phyloP scores from a whole-genome alignment of 2,888 invertebrate species.

The Amphipyra berbera region DNA sequence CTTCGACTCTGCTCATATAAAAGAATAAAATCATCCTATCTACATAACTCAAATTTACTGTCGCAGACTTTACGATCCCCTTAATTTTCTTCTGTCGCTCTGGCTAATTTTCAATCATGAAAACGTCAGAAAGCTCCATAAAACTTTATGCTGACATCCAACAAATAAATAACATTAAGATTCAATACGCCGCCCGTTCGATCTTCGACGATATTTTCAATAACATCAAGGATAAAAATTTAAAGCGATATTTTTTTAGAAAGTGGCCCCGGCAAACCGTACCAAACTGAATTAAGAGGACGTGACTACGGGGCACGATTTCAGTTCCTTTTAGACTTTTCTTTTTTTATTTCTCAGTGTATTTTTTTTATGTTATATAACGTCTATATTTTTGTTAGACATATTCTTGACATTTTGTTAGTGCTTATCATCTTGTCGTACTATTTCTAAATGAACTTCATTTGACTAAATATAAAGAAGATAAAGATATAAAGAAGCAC shows the following conservation, averaged over 20 bases:
- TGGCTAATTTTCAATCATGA: constrained; percentile 52
- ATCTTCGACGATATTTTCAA: constrained; percentile 59
- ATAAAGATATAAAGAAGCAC: too few relatives aligned
- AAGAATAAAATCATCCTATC: constrained; percentile 13
- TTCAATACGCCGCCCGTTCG: constrained; percentile 30
- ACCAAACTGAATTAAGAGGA: constrained; percentile 73
- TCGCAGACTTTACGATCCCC: constrained; percentile 35
- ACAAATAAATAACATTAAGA: constrained; percentile 45
- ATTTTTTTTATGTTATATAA: constrained; percentile 53
- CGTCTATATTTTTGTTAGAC: constrained; percentile 31
- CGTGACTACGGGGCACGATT: constrained; percentile 77
- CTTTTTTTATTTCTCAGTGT: constrained; percentile 62
- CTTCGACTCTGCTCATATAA: constrained; percentile 8
- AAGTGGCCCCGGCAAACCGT: constrained; percentile 71
- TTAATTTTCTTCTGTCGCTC: constrained; percentile 33
- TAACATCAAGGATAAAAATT: constrained; percentile 54
- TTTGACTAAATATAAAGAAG: too few relatives aligned
- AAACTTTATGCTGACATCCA: constrained; percentile 35
- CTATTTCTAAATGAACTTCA: constrained; percentile 33
- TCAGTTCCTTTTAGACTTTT: constrained; percentile 57
- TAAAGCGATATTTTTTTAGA: constrained; percentile 67
- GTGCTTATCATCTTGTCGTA: constrained; percentile 14
- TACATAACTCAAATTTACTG: constrained; percentile 35
- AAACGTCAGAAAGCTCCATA: constrained; percentile 26
- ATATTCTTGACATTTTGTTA: constrained; percentile 34